These are phyloP conservation scores for Spongia lamella DNA, from an alignment of 37 sponge, comb jelly and placozoan species.

Conservation along the genomic window DNA sequence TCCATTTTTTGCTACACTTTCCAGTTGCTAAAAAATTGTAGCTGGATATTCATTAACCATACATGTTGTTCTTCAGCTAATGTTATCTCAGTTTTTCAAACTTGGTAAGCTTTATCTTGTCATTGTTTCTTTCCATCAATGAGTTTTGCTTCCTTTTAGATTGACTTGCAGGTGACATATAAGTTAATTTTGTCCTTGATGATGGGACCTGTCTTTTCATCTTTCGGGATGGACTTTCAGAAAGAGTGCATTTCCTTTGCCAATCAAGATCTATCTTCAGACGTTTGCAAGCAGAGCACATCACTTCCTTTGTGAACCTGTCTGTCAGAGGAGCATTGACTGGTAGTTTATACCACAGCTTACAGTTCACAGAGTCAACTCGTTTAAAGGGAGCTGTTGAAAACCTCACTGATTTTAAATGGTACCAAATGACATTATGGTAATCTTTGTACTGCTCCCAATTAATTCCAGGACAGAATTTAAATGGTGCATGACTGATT, in stretches of 20 bases:
- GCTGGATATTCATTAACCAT: too few relatives aligned
- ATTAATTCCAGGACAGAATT: conserved; percentile 26
- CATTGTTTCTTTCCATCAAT: background rate
- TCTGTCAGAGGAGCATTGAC: background rate
- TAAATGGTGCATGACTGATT: background rate
- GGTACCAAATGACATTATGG: background rate
- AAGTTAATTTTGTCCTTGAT: background rate
- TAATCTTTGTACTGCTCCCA: background rate
- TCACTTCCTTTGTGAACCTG: background rate
- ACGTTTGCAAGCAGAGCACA: conserved; percentile 19
- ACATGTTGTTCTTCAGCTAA: too few relatives aligned
- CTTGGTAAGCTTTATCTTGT: background rate
- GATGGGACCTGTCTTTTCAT: conserved; percentile 1
- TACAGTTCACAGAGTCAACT: conserved; percentile 3
- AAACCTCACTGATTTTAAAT: background rate
- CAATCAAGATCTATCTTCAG: background rate
- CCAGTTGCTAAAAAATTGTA: background rate
- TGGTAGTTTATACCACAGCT: conserved; percentile 1
- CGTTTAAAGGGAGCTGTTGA: background rate
- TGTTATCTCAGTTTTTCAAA: background rate
- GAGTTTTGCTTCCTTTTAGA: background rate
- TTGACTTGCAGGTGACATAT: conserved; percentile 22
- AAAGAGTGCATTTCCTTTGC: background rate
- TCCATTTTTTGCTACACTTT: background rate
- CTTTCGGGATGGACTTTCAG: background rate